These are phyloP conservation scores for Condylura cristata DNA, from an alignment of 2,113 vertebrate genomes.

Conservation along the genomic window DNA sequence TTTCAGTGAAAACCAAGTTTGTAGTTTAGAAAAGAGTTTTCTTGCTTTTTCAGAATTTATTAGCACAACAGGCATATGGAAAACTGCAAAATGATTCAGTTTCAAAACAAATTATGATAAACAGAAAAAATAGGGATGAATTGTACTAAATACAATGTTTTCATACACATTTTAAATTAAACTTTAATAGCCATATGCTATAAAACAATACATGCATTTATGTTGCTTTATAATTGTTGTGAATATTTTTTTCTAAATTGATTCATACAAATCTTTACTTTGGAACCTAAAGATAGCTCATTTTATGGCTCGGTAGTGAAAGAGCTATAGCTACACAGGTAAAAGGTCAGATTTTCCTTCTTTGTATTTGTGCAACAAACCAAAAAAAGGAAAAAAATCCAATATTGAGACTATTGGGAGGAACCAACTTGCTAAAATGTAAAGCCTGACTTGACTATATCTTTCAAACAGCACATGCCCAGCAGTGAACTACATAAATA, in stretches of 20 bases:
- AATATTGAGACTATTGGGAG: constrained; percentile 60
- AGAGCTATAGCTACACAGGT: constrained; percentile 72
- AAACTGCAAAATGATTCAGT: constrained; percentile 79
- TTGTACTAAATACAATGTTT: constrained; percentile 77
- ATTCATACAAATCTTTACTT: constrained; percentile 60
- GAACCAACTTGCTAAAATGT: constrained; percentile 81
- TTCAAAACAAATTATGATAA: constrained; percentile 77
- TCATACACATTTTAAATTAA: constrained; percentile 77
- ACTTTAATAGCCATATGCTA: constrained; percentile 80
- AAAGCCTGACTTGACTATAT: constrained; percentile 78
- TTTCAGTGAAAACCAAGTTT: constrained; percentile 58
- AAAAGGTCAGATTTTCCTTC: constrained; percentile 63
- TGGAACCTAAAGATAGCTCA: constrained; percentile 62
- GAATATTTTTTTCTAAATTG: constrained; percentile 61
- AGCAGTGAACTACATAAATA: constrained; percentile 83
- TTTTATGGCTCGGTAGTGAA: constrained; percentile 67
- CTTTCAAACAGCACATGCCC: constrained; percentile 78
- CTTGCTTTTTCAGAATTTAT: constrained; percentile 66
- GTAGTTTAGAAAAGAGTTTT: constrained; percentile 59
- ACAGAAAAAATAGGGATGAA: constrained; percentile 68
- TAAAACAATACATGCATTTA: constrained; percentile 81
- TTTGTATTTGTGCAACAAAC: constrained; percentile 63
- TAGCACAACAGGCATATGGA: constrained; percentile 78
- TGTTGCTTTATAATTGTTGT: constrained; percentile 68
- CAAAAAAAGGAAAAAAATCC: constrained; percentile 39